Base-by-base conservation (phyloP, 2,888 invertebrate genomes). In the Melanophora roralis region DNA sequence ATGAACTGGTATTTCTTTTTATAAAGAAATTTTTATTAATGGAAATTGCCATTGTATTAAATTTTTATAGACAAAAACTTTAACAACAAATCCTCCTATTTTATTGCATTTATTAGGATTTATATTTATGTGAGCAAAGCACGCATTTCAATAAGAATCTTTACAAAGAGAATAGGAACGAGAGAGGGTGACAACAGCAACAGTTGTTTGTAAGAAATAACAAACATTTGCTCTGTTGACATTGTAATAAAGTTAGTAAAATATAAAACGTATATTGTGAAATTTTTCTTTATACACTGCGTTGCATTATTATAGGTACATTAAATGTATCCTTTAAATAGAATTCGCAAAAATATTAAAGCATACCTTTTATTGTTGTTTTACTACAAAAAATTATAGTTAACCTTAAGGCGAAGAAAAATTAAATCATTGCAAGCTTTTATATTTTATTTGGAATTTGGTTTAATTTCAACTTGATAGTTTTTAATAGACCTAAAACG, bases 181-280 rank as follows among this genome's bases (percentile, higher is more conserved):
- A 16, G 27, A 27, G 27, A 27, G 27, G 9, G n/a, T 14, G 27
- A 40, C 1, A 49, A 34, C 65, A 69, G 78, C 79, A 79, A 79
- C 79, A 79, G 79, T 71, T 79, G 78, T 78, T 78, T 69, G 65
- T 27, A 65, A 74, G 38, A 71, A 65, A 65, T 65, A 77, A 77
- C 77, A 74, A 74, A 14, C 19, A 16, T 27, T 45, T 27, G 27
- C 27, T 27, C 6, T 27, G 3, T 27, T 27, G 27, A 27, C n/a
- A n/a, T n/a, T n/a, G n/a, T n/a, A n/a, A n/a, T n/a, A n/a, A n/a
- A n/a, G n/a, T n/a, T n/a, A n/a, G 12, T 36, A 36, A 8, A 40
- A 12, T 2, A 1, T n/a, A 1, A n/a, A 40, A 12, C 14, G n/a
- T 40, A n/a, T 40, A 40, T n/a, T 40, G 5, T 40, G 9, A 12